Evolutionary conservation across 2,797 vertebrate genomes (phyloP), one percentile per base, ranked within the genome.

Genomic region (Lagodon rhomboides): DNA sequence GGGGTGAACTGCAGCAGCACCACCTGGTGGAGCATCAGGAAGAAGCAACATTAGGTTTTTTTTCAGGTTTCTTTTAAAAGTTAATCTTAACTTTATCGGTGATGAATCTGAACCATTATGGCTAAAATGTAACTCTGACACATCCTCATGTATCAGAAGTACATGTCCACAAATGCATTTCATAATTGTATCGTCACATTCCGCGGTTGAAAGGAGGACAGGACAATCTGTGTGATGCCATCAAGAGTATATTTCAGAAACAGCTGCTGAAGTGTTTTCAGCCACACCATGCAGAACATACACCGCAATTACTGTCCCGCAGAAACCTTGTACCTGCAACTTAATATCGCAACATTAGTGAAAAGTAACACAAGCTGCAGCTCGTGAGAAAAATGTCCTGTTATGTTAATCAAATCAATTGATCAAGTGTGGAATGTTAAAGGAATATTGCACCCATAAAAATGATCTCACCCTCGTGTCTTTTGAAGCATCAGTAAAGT

Each of bases 191-290:
- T 47, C 23, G 12, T 70, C 0, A 38, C 15, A 58, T 3, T 41
- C 25, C 38, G 6, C 25, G 43, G 65, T 54, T 74, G 5, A 77
- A 88, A 83, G 12, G 54, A 83, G 64, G 77, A 82, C 84, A 86
- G 62, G 69, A 89, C 85, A 82, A 79, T 25, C 18, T 53, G 73
- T 63, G 51, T 56, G 71, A 85, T 89, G 87, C 75, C 25, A 65
- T 74, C 18, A 85, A 72, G 75, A 84, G 58, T 90, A 84, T 90
- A 91, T 86, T 89, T 87, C 2, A 84, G n/a, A 73, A 77, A 78
- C 27, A 46, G 41, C 27, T 51, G 58, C 67, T 63, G 44, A 78
- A 41, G 58, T 27, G 44, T 46, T 62, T 80, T 56, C 54, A 87
- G 66, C 16, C 76, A 89, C 72, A 84, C 71, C 84, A 87, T 89